Percentiles rank a stretch among this genome's conserved stretches.
These are phyloP conservation scores for Brachystomella parvula DNA, from an alignment of 1,140 invertebrate species.

Conservation along the genomic window DNA sequence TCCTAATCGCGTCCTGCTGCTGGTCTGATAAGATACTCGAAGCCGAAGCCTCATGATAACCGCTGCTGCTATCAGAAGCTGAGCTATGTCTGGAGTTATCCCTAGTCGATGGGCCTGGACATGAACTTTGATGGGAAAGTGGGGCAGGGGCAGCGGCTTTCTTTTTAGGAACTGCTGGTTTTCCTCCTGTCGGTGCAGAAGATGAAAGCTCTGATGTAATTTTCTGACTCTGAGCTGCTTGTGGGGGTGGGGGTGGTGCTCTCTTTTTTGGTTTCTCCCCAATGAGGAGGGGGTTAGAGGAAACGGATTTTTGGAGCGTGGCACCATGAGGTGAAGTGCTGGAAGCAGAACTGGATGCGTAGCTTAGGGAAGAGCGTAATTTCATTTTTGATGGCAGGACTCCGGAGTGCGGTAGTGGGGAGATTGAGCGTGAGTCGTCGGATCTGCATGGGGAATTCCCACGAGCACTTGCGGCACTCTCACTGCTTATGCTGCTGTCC, in stretches of 20 bases:
- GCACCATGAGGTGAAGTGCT: constrained; percentile 16
- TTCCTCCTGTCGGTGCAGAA: background rate
- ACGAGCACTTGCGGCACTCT: constrained; percentile 45
- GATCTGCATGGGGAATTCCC: constrained; percentile 48
- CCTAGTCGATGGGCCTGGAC: background rate
- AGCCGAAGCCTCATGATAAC: constrained; percentile 55
- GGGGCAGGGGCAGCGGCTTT: background rate
- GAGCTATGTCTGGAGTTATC: constrained; percentile 62
- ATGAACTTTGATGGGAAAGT: constrained; percentile 5
- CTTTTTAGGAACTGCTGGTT: background rate
- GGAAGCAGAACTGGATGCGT: constrained; percentile 28
- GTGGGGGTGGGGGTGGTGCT: constrained; percentile 35
- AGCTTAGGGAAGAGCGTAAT: constrained; percentile 26
- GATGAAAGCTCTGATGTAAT: constrained; percentile 27
- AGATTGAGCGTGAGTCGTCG: constrained; percentile 40
- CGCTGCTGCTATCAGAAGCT: constrained; percentile 57
- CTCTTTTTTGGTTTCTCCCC: constrained; percentile 26
- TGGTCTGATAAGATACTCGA: constrained; percentile 44
- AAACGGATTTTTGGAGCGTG: constrained; percentile 9
- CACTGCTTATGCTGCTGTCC: constrained; percentile 47
- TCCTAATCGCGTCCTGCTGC: constrained; percentile 16
- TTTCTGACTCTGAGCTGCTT: background rate
- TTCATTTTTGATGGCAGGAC: constrained; percentile 31
- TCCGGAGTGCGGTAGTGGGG: constrained; percentile 42
- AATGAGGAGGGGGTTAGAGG: constrained; percentile 5